Base-by-base conservation (phyloP, 1,140 invertebrate species). In the Gonioctena quinquepunctata region DNA sequence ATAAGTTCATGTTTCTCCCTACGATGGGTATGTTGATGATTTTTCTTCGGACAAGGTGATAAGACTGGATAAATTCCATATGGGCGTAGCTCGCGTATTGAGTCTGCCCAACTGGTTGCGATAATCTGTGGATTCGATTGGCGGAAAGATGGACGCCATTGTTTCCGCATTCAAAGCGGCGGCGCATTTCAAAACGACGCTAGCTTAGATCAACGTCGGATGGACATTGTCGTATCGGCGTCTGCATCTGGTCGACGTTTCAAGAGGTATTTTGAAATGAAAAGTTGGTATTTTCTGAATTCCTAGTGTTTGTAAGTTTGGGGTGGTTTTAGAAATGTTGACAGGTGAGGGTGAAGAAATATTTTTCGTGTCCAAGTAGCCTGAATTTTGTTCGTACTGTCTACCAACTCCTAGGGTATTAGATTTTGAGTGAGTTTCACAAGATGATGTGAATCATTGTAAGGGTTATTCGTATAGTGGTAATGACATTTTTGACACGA, bases 141-240 rank as follows among this genome's bases (percentile, higher is more conserved):
- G 80, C 49, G 59, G 71, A 48, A 28, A 59, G 50, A 27, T 33
- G 50, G 79, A 76, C 80, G 80, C 80, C 80, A 82, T 82, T 82
- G 80, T 82, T 79, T 73, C 21, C 66, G 70, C 57, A 61, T 65
- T 64, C 66, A 74, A 66, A 66, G 77, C 79, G 78, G 66, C 79
- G 79, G 75, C 80, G 79, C 80, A 75, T 73, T 65, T 62, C 66
- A 66, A 27, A 66, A 23, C 72, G 78, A 76, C 79, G 77, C 73
- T 74, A 68, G 74, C 71, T 68, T 52, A 73, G 69, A 69, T 72
- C 64, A 70, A 28, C 76, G 70, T 70, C 73, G 73, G 57, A 59
- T 26, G 57, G 62, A 59, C 77, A 78, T 76, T 78, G 68, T 67
- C 77, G 77, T 79, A 74, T 54, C 71, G 78, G 79, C 77, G 78